Evolutionary conservation across 1,140 invertebrate genomes (phyloP), one percentile per base, ranked within the genome.

Genomic region (Brachionus manjavacas): DNA sequence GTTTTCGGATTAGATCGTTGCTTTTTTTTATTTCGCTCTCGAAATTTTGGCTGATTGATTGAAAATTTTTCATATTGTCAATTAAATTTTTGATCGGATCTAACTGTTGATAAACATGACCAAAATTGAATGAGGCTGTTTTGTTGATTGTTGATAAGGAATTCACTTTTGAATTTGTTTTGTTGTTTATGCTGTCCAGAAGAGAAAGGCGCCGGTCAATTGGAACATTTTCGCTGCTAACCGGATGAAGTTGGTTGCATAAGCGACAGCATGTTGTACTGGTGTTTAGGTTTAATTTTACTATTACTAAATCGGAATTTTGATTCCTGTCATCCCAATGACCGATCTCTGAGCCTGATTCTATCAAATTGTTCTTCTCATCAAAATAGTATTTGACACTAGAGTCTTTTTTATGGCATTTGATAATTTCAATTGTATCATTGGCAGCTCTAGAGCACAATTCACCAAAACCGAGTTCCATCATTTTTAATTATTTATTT

Each of bases 41-140:
- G 16, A 49, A 76, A 35, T 76, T 46, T 28, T 49, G 4, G 8
- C 41, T 46, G 1, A 14, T 25, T 46, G 25, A 49, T 46, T 76
- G 72, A 28, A 76, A 76, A 49, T 49, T 46, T 76, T 49, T 76
- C 12, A 76, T 49, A 25, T 9, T 46, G 0, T 76, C 72, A 76
- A 76, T 76, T 9, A 76, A 49, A 49, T 46, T 49, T 76, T 49
- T 46, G 20, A 76, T 76, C 46, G 39, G 39, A 76, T 76, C 72
- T 43, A 16, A 31, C n/a, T 68, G 66, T 23, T 68, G 20, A 4
- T 68, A 16, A 12, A 25, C 31, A 41, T 72, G 11, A 72, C 68
- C 35, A 39, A 72, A 9, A 72, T 76, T 76, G 28, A 76, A 76
- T 76, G 43, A 76, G 12, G 43, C 8, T 76, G 72, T 76, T 25